Percentiles rank a stretch among this genome's conserved stretches.
These are phyloP conservation scores for Mycetomoellerius zeteki DNA, from an alignment of 1,140 invertebrate genomes.

Conservation along the genomic window DNA sequence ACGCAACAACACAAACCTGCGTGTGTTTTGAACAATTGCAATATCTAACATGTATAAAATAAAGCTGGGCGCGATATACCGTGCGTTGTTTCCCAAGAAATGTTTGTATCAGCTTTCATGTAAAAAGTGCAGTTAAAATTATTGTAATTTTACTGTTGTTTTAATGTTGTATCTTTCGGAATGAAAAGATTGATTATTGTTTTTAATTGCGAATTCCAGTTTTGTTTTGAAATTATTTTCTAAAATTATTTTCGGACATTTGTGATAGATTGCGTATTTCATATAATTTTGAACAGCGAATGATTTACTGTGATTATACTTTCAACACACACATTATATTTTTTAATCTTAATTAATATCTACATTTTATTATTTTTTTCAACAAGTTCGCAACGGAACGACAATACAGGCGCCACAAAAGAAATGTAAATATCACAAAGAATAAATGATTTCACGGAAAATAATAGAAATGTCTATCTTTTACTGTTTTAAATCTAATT, in stretches of 20 bases:
- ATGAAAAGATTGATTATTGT: not conserved
- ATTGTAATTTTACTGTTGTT: not conserved
- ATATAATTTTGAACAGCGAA: constrained; percentile 1
- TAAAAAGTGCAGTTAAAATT: constrained; percentile 1
- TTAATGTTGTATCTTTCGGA: not conserved
- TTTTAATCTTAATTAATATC: constrained; percentile 41
- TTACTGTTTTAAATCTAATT: constrained; percentile 20
- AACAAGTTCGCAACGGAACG: not conserved
- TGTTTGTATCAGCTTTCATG: not conserved
- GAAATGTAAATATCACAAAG: constrained; percentile 1
- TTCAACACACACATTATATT: not conserved
- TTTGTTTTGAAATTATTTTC: not conserved
- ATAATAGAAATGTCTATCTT: constrained; percentile 31
- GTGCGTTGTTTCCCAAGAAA: not conserved
- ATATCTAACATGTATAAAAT: constrained; percentile 10
- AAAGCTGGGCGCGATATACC: not conserved
- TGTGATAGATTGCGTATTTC: constrained; percentile 17
- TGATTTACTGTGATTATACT: not conserved
- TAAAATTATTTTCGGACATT: not conserved
- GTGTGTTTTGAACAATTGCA: not conserved
- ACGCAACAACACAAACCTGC: constrained; percentile 26
- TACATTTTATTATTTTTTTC: constrained; percentile 16
- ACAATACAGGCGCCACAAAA: not conserved
- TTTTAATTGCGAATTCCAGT: not conserved
- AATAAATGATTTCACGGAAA: constrained; percentile 19